Evolutionary conservation across 2,113 vertebrate species (phyloP).

Genomic region (Lipophrys pholis): DNA sequence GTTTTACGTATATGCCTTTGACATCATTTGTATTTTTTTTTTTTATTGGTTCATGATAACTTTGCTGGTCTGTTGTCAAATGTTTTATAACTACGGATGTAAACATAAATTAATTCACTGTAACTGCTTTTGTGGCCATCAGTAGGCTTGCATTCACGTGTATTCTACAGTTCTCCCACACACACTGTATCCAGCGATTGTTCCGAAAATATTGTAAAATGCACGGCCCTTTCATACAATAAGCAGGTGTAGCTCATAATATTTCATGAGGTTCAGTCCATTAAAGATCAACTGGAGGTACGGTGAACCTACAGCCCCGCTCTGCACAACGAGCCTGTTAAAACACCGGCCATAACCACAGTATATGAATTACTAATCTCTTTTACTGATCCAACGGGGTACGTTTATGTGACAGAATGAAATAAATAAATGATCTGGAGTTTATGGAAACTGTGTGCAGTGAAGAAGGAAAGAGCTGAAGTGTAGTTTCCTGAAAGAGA

Average conservation of each 20-base stretch:
- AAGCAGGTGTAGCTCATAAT: background rate
- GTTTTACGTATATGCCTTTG: too few species aligned
- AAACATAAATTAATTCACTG: too few species aligned
- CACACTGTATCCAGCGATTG: too few species aligned
- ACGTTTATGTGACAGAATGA: background rate
- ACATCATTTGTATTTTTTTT: too few species aligned
- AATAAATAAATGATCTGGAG: background rate
- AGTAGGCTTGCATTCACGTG: too few species aligned
- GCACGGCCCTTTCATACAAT: background rate
- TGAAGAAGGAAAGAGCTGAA: background rate
- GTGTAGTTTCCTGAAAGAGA: background rate
- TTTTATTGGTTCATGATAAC: too few species aligned
- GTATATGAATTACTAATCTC: background rate
- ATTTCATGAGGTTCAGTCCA: background rate
- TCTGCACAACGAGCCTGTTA: background rate
- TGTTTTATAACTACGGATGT: too few species aligned
- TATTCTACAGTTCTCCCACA: too few species aligned
- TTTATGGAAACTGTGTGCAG: background rate
- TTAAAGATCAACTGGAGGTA: background rate
- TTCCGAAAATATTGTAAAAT: background rate
- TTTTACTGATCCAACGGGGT: background rate
- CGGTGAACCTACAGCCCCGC: background rate
- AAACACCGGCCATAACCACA: background rate
- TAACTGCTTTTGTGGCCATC: too few species aligned
- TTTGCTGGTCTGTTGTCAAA: too few species aligned